Evolutionary conservation across 2,113 vertebrate species (phyloP).

Genomic region (Corythaeola cristata): DNA sequence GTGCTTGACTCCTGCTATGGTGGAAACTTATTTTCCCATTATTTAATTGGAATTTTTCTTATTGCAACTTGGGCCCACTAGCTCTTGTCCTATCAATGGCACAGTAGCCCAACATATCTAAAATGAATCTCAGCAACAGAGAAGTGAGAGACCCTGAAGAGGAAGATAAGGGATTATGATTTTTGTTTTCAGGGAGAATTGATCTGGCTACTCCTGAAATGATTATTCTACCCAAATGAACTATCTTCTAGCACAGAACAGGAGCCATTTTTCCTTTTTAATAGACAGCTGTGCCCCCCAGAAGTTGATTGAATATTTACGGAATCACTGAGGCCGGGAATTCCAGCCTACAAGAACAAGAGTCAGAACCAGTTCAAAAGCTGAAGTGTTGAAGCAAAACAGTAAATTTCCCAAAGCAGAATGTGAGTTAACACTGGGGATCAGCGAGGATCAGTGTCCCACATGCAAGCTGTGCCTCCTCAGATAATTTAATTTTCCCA

Average conservation of each 20-base stretch:
- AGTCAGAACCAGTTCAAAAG: conserved; percentile 20
- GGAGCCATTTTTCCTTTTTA: background rate
- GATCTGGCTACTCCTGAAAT: background rate
- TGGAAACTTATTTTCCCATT: background rate
- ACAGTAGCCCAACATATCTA: background rate
- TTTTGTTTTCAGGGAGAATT: background rate
- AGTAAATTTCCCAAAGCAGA: background rate
- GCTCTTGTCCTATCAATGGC: background rate
- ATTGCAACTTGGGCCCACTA: background rate
- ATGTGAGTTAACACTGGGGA: background rate
- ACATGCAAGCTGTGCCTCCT: conserved; percentile 1
- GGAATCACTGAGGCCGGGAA: background rate
- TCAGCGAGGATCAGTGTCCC: background rate
- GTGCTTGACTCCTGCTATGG: background rate
- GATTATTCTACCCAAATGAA: background rate
- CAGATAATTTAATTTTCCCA: conserved; percentile 45
- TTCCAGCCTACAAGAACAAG: background rate
- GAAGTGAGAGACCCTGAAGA: background rate
- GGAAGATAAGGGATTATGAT: background rate
- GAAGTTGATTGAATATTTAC: background rate
- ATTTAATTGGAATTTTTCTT: background rate
- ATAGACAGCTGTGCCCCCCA: background rate
- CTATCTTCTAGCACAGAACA: background rate
- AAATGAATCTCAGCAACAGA: background rate
- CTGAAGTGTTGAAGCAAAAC: conserved; percentile 11